These are phyloP conservation scores for Lepidocyrtinus sp. DNA, from an alignment of 2,888 invertebrate species.

Conservation along the genomic window DNA sequence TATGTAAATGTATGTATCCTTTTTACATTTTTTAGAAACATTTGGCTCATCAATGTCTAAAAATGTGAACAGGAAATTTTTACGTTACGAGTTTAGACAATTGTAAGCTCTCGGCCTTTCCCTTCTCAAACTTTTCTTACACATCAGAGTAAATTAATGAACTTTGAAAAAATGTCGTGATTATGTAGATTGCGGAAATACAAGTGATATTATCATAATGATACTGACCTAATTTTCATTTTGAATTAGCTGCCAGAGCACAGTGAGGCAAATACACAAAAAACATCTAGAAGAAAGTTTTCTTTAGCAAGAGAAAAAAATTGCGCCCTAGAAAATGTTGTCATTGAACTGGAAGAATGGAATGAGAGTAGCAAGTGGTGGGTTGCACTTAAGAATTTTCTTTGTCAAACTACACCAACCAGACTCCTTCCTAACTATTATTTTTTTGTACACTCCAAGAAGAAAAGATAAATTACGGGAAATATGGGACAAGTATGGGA, in stretches of 20 bases:
- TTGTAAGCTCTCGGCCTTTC: neutral
- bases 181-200: neutral
- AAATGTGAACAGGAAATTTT: neutral
- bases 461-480: neutral
- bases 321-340: no score
- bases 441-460: neutral
- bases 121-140: neutral
- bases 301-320: neutral
- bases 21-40: neutral
- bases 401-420: neutral
- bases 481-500: neutral
- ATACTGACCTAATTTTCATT: neutral
- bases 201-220: neutral
- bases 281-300: no score
- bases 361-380: neutral
- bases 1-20: no score
- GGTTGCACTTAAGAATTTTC: neutral
- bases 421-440: neutral
- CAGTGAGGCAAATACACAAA: neutral
- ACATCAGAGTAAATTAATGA: neutral
- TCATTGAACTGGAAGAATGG: neutral
- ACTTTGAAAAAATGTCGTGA: neutral
- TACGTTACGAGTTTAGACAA: neutral
- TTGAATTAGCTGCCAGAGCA: neutral
- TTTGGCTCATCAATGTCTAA: neutral